These are phyloP conservation scores for Corydoras maculifer DNA, from an alignment of 2,113 vertebrate genomes.

Conservation along the genomic window DNA sequence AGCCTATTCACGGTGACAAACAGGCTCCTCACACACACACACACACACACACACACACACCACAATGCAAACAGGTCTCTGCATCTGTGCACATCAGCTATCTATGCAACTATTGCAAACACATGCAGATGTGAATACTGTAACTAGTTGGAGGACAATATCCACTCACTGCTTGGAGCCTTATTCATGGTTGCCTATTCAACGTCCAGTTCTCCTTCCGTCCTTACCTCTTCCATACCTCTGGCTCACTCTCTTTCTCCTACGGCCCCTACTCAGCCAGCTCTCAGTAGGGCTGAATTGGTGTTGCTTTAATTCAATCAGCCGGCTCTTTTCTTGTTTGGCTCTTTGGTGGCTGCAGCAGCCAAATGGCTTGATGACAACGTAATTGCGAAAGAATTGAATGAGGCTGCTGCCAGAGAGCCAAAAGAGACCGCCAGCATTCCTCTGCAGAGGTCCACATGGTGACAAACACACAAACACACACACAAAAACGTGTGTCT, in stretches of 20 bases:
- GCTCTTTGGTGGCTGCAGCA: constrained; percentile 48
- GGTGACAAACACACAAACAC: constrained; percentile 8
- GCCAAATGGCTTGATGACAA: constrained; percentile 59
- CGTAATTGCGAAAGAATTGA: constrained; percentile 60
- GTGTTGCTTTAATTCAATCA: constrained; percentile 68
- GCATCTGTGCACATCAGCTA: constrained; percentile 6
- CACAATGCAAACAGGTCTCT: constrained; percentile 15
- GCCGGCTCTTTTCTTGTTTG: constrained; percentile 50
- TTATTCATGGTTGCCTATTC: not conserved
- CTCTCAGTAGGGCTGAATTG: constrained; percentile 53
- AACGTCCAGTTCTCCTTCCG: not conserved
- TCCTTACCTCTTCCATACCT: constrained; percentile 17
- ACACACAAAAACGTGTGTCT: not conserved
- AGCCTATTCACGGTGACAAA: constrained; percentile 85
- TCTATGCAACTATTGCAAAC: not conserved
- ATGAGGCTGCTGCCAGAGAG: constrained; percentile 42
- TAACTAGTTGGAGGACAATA: not conserved
- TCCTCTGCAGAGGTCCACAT: constrained; percentile 24
- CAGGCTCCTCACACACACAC: constrained; percentile 62
- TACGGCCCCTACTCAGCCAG: constrained; percentile 39
- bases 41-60: constrained; percentile 33
- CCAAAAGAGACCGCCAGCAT: constrained; percentile 34
- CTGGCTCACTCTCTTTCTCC: constrained; percentile 33
- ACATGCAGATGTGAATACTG: not conserved
- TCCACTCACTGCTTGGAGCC: not conserved